Conservation (phyloP, 1,140 invertebrate species). For the Chionoecetes opilio region DNA sequence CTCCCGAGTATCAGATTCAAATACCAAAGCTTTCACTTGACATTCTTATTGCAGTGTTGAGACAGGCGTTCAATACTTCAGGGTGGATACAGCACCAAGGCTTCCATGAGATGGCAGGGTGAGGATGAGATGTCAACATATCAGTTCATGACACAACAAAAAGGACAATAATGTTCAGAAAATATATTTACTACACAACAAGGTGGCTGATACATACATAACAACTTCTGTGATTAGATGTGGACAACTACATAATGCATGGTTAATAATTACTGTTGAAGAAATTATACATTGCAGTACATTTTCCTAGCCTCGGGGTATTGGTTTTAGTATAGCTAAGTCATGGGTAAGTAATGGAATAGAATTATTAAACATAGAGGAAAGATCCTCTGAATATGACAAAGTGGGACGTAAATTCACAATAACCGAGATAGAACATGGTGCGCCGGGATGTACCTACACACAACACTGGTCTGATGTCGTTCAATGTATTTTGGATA, state of each 20-base stretch:
- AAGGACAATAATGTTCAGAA: not conserved
- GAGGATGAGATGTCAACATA: not conserved
- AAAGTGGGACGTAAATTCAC: not conserved
- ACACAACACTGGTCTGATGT: not conserved
- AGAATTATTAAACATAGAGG: not conserved
- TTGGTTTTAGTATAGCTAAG: not conserved
- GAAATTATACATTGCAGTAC: too few relatives aligned
- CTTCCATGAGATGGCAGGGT: not conserved
- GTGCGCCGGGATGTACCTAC: not conserved
- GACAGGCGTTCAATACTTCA: not conserved
- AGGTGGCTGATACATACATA: not conserved
- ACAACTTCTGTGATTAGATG: not conserved
- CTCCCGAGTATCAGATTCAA: constrained; percentile 5
- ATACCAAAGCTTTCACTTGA: not conserved
- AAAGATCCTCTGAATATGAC: not conserved
- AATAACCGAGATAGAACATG: not conserved
- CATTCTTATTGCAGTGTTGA: not conserved
- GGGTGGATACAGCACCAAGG: not conserved
- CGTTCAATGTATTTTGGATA: not conserved
- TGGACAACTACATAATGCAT: too few relatives aligned
- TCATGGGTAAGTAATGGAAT: not conserved
- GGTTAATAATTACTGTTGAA: too few relatives aligned
- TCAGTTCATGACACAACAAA: not conserved
- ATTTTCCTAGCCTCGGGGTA: not conserved
- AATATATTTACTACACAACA: not conserved